Conservation (phyloP, 2,113 vertebrate species). For the Reinhardtius hippoglossoides region DNA sequence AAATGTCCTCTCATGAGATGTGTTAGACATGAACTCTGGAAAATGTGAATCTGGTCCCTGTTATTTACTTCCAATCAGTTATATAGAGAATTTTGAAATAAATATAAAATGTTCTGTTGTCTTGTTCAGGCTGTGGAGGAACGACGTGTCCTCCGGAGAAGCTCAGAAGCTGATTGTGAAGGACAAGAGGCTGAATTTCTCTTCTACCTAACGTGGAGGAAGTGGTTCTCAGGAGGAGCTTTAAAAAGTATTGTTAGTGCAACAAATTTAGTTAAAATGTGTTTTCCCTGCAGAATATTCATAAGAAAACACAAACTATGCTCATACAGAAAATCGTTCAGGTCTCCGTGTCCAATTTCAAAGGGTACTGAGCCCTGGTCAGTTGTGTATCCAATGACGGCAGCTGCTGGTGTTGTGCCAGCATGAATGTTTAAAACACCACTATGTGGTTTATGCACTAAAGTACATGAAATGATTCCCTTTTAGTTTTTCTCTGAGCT, state of each 20-base stretch:
- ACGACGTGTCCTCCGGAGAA: conserved; percentile 66
- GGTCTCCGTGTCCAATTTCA: neutral
- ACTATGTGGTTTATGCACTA: conserved; percentile 5
- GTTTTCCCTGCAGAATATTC: neutral
- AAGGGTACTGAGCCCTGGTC: no score
- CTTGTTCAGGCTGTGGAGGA: conserved; percentile 88
- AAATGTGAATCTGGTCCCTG: neutral
- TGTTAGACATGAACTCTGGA: neutral
- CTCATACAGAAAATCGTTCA: neutral
- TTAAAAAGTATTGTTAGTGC: neutral
- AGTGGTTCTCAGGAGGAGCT: neutral
- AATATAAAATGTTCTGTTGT: neutral
- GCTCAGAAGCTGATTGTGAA: conserved; percentile 69
- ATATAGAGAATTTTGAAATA: neutral
- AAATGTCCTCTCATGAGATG: conserved; percentile 20
- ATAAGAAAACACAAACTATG: neutral
- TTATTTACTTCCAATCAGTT: neutral
- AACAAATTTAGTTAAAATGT: no score
- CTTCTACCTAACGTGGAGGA: conserved; percentile 64
- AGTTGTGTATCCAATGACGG: neutral
- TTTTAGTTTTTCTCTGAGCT: neutral
- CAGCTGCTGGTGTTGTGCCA: neutral
- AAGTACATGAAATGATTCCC: neutral
- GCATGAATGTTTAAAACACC: neutral
- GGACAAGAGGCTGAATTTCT: conserved; percentile 87